A percentile compares a stretch with the other conserved stretches of the same genome.
Conservation (phyloP, 1,140 invertebrate genomes). For the Musca vetustissima region DNA sequence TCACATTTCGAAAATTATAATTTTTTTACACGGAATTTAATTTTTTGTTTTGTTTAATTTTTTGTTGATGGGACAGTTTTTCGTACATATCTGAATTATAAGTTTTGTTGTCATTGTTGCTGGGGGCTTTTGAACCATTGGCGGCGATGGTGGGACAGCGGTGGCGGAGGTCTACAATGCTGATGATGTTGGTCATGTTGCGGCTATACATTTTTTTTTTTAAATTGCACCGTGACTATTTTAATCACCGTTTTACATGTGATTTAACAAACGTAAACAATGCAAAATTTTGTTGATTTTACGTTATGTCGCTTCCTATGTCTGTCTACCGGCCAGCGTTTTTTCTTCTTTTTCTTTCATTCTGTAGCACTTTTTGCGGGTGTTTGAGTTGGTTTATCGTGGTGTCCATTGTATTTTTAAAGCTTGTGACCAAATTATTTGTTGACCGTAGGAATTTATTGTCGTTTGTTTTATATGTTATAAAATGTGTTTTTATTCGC, state of each 20-base stretch:
- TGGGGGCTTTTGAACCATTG: no score
- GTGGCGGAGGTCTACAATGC: no score
- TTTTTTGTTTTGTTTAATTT: no score
- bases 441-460: constrained; percentile 3
- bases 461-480: not conserved
- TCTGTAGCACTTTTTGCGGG: not conserved
- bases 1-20: no score
- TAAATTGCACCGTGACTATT: not conserved
- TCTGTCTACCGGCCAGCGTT: not conserved
- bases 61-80: no score
- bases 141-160: no score
- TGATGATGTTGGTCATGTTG: no score
- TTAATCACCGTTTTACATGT: constrained; percentile 19
- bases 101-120: no score
- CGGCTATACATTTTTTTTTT: not conserved
- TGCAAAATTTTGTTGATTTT: not conserved
- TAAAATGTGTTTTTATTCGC: no score
- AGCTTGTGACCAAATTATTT: constrained; percentile 1
- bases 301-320: not conserved
- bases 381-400: not conserved
- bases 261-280: constrained; percentile 20
- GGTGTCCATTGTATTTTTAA: not conserved
- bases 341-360: not conserved
- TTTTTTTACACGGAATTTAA: no score
- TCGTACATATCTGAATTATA: no score